These are phyloP conservation scores for Alosa alosa DNA, from an alignment of 2,113 vertebrate genomes.

Conservation along the genomic window DNA sequence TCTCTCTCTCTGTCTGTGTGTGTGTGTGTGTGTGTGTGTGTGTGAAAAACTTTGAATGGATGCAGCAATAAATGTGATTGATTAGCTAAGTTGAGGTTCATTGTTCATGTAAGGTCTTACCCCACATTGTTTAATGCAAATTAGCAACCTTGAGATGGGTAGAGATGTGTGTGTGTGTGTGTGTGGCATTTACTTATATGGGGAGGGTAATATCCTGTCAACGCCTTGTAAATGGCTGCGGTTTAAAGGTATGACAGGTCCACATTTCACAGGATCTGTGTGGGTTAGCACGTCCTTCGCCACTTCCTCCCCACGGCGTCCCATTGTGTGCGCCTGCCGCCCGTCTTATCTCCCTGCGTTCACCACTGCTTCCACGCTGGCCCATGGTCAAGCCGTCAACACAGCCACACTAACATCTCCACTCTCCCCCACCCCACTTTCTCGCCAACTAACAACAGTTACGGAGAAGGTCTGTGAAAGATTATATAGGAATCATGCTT, in stretches of 20 bases:
- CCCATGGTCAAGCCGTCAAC: too few species aligned
- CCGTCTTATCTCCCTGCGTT: too few species aligned
- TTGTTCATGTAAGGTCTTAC: not conserved
- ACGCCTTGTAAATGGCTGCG: not conserved
- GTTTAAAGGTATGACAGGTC: not conserved
- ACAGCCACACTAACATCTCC: too few species aligned
- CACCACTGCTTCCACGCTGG: too few species aligned
- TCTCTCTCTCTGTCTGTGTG: not conserved
- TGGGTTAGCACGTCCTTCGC: not conserved
- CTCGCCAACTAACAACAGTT: too few species aligned
- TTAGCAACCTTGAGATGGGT: not conserved
- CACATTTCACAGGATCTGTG: not conserved
- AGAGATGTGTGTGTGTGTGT: not conserved
- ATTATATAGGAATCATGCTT: too few species aligned
- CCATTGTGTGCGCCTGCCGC: not conserved
- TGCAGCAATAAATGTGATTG: not conserved
- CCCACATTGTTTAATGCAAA: not conserved
- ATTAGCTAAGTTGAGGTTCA: not conserved
- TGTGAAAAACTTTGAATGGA: not conserved
- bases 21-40: not conserved
- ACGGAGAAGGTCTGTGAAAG: too few species aligned
- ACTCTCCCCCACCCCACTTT: too few species aligned
- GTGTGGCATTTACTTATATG: not conserved
- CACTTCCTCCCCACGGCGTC: too few species aligned
- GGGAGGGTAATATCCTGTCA: not conserved